Evolutionary conservation across 2,888 invertebrate species (phyloP), one percentile per base, ranked within the genome.

Genomic region (Pachliopta kotzebuea): DNA sequence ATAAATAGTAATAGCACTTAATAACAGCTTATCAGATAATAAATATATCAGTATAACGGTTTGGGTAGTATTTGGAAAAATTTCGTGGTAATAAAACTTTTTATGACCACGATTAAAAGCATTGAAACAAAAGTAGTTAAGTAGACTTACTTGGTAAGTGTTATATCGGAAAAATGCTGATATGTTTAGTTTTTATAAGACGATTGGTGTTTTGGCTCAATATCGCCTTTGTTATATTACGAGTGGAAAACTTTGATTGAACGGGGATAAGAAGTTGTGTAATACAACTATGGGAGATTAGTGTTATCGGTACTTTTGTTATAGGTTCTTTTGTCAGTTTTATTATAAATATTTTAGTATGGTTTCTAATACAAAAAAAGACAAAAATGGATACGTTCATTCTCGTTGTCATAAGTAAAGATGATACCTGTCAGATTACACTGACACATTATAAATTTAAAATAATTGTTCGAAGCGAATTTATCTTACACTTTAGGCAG

Each of bases 211-310:
- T 20, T 45, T 62, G 31, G 49, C 23, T 50, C 50, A 50, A 56
- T 56, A 54, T 63, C 57, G 62, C 26, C 53, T 57, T 63, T 57
- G 53, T 58, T 52, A 53, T 42, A 42, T 26, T 21, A 21, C 20
- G 26, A 62, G 50, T 55, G 31, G 56, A 58, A 37, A 63, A 63
- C 63, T 58, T 63, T 63, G 63, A 63, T 58, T 63, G 63, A 63
- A 63, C 53, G 42, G 26, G 62, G 56, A 56, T 56, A 62, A 50
- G 50, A 56, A 62, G 57, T 63, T 54, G 53, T 42, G 26, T 53
- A 63, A 63, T 29, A 54, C 58, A 53, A 52, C 17, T 49, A 62
- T 57, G 23, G 62, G 57, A 57, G 50, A 57, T 52, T 56, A 62
- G 62, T 42, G 52, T 62, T 62, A 57, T 52, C 50, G 52, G n/a